phyloP scores from a whole-genome alignment of 2,113 vertebrate species.

The Noturus placidus region DNA sequence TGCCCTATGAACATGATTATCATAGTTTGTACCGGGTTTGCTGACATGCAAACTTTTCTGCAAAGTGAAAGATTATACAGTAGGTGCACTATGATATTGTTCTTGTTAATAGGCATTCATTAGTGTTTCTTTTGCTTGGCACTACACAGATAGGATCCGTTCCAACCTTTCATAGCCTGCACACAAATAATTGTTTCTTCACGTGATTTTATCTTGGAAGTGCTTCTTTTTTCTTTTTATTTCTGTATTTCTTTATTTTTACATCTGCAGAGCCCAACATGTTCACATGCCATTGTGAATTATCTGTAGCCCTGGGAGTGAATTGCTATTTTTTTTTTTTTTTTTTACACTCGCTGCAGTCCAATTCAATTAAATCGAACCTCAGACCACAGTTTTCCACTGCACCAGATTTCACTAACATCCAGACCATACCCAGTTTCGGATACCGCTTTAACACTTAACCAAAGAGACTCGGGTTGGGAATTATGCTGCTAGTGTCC shows the following conservation, averaged over 20 bases:
- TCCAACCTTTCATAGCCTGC: neutral
- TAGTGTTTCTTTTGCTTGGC: neutral
- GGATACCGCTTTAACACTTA: neutral
- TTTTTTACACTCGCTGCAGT: neutral
- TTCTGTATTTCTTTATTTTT: neutral
- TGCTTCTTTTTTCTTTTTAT: neutral
- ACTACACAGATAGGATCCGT: neutral
- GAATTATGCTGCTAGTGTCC: neutral
- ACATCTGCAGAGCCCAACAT: neutral
- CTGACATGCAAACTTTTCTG: neutral
- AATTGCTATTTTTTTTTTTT: too few species aligned
- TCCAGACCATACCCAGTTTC: neutral
- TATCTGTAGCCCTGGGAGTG: neutral
- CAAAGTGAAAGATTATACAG: neutral
- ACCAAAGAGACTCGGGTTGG: neutral
- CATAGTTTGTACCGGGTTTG: neutral
- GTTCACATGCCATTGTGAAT: neutral
- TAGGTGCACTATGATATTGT: neutral
- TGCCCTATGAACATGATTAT: neutral
- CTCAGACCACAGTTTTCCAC: neutral
- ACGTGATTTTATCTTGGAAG: neutral
- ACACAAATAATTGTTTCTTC: neutral
- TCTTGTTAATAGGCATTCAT: neutral
- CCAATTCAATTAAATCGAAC: neutral
- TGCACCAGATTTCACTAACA: neutral